Base-by-base conservation (phyloP, 2,888 invertebrate species). In the Brachypalpus laphriformis region DNA sequence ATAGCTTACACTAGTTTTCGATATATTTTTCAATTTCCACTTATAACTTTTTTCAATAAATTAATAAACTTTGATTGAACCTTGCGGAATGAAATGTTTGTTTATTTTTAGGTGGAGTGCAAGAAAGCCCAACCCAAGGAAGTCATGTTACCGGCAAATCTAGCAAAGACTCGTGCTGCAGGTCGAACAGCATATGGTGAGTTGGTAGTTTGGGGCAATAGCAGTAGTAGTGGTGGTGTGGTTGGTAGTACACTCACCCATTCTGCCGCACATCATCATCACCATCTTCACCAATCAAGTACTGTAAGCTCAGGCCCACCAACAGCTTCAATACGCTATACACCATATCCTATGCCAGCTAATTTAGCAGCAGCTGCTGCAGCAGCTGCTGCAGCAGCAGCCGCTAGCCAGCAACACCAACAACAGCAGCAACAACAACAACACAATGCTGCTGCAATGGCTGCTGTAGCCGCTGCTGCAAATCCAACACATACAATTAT, bases 91-190 rank as follows among this genome's bases (percentile, higher is more conserved):
- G n/a, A n/a, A n/a, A n/a, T n/a, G n/a, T 25, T 14, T 14, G 3
- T 71, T 20, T 51, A 25, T 89, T 93, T 93, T 47, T 94, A 99
- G 99, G 99, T 99, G 94, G 99, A 99, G 94, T 99, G 99, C 94
- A 99, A 99, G 95, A 99, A 99, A 94, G 99, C 99, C 91, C 99
- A 99, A 94, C 99, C 99, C 88, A 99, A 99, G 94, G 99, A 99
- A 94, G 99, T 99, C 91, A 99, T 99, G 99, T 95, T 99, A 92
- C 99, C 99, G 90, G 97, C 97, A 89, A 98, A 97, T 93, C 93
- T 98, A 94, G 97, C 97, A 91, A 98, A 98, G 94, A 98, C 97
- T 93, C 95, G 98, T 93, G 97, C 97, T 92, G 97, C 97, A 90
- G 97, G 97, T 90, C 96, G 98, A 93, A 97, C 97, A 93, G 97